Evolutionary conservation across 2,113 vertebrate genomes (phyloP), one percentile per base, ranked within the genome.

Genomic region (Tetrao urogallus): DNA sequence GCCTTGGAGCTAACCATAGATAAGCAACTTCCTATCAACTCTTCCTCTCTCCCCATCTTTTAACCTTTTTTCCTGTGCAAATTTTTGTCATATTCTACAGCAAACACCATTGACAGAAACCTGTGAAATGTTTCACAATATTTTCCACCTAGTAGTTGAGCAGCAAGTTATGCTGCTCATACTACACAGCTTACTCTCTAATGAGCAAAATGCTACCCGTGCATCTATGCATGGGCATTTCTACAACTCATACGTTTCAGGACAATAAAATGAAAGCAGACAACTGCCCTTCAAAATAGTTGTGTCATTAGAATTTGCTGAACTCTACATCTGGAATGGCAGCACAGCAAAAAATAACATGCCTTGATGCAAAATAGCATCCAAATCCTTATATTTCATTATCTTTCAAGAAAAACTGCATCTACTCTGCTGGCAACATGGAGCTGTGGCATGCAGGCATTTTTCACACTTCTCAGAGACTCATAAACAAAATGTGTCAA

Each of bases 21-120:
- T 76, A 42, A 0, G 2, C 85, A 92, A 93, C 85, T 96, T 93
- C 82, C 91, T 91, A 93, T 88, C 92, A 95, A 94, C 60, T 71
- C 75, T 83, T 91, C 52, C 69, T 77, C 57, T 48, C 34, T 1
- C 1, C 6, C 13, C n/a, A 34, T 8, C n/a, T 87, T 89, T 43
- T 70, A 82, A 38, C 54, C 54, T 47, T 27, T 60, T 77, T 66
- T 28, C 16, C 42, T 0, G 0, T 40, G n/a, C 61, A 77, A 73
- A 83, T 83, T 89, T 88, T 91, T 94, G 93, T 85, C 76, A 58
- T 65, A 57, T 65, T 78, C 43, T 72, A 73, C 88, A 34, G 36
- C 34, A 88, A 86, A 67, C 21, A 89, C 17, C n/a, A 52, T 30
- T 71, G 65, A 67, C 3, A 85, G 65, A 89, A 84, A 52, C 76